phyloP scores from a whole-genome alignment of 2,113 vertebrate genomes.

The Chlorocebus sabaeus region DNA sequence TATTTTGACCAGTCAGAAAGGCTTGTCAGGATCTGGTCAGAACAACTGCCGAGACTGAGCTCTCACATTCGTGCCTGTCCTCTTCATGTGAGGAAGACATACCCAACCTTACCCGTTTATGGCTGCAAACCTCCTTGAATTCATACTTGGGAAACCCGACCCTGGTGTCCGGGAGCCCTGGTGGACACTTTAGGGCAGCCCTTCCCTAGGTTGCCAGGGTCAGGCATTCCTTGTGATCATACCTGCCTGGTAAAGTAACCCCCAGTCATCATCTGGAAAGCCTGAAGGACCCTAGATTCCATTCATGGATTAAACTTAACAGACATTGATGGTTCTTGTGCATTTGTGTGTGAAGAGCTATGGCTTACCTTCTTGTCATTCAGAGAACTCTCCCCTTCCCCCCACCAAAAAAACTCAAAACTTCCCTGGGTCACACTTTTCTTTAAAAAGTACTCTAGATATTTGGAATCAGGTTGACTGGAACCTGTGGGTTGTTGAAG shows the following conservation, averaged over 20 bases:
- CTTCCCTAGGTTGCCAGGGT: background rate
- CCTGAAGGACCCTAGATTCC: background rate
- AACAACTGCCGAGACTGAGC: background rate
- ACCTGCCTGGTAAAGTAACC: background rate
- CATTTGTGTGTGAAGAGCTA: background rate
- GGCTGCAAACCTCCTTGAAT: background rate
- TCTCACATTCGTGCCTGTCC: background rate
- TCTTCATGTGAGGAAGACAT: background rate
- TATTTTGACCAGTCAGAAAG: background rate
- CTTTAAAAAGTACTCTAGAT: background rate
- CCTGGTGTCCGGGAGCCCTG: background rate
- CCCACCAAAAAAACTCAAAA: background rate
- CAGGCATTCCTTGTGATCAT: background rate
- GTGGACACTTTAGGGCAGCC: background rate
- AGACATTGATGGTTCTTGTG: background rate
- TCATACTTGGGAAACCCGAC: background rate
- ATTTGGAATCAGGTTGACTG: background rate
- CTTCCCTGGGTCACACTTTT: background rate
- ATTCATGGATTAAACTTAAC: background rate
- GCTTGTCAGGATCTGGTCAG: background rate
- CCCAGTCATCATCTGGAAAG: background rate
- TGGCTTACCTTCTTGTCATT: background rate
- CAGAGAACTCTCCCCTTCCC: rapidly evolving
- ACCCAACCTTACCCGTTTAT: background rate
- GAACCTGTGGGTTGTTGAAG: background rate